phyloP scores from a whole-genome alignment of 2,888 invertebrate species.

The Drosophila trichaetosa region DNA sequence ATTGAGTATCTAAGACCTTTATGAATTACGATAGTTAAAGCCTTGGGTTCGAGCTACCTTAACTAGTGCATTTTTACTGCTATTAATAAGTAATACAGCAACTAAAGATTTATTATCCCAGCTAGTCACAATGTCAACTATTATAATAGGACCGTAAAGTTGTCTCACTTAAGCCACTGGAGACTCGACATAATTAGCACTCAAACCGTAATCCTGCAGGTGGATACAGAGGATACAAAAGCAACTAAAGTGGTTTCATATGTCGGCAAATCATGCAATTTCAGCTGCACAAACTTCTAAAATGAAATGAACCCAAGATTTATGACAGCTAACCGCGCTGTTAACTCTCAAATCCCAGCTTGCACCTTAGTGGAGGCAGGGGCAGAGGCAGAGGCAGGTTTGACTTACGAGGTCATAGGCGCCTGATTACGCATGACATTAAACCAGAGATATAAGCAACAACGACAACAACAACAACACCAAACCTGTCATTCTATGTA shows the following conservation, averaged over 20 bases:
- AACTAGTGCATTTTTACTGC: background rate
- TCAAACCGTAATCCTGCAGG: conserved; percentile 1
- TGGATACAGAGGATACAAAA: background rate
- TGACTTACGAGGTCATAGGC: conserved; percentile 31
- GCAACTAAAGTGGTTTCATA: conserved; percentile 1
- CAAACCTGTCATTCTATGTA: conserved; percentile 1
- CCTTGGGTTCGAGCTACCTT: background rate
- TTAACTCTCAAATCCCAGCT: conserved; percentile 46
- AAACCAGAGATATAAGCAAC: background rate
- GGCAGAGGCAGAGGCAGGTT: background rate
- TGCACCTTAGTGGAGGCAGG: conserved; percentile 40
- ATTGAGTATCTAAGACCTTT: too few relatives aligned
- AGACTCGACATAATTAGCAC: conserved; percentile 1
- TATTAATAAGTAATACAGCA: background rate
- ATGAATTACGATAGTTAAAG: too few relatives aligned
- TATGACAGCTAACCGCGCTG: conserved; percentile 50
- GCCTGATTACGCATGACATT: conserved; percentile 13
- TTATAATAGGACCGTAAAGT: background rate
- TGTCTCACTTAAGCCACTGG: background rate
- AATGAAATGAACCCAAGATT: conserved; percentile 45
- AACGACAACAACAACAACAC: background rate
- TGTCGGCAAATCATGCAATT: conserved; percentile 28
- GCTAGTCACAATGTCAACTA: background rate
- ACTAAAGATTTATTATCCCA: background rate
- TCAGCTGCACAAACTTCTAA: conserved; percentile 31